Base-by-base conservation (phyloP, 2,888 invertebrate genomes). In the Apodemia duryi region DNA sequence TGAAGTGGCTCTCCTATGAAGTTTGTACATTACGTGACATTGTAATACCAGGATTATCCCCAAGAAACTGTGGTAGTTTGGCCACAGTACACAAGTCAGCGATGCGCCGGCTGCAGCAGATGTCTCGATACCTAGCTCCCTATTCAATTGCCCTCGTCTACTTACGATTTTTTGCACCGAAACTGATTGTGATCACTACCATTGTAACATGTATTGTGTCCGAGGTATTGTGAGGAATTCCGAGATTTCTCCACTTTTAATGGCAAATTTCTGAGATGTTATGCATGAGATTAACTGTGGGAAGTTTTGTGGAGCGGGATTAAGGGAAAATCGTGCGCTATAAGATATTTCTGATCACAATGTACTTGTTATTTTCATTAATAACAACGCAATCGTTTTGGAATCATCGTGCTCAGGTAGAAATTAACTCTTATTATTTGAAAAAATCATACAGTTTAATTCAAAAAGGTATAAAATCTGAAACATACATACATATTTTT, bases 91-190 rank as follows among this genome's bases (percentile, higher is more conserved):
- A 38, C 66, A 65, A 66, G 65, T 67, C 66, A 67, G 68, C 65
- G 66, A 65, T 68, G 70, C 78, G 82, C 83, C 86, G 86, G 84
- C 77, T 86, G 88, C 79, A 82, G 78, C 90, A 89, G 89, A 88
- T 88, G 88, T 68, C 69, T 67, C 49, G 65, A 60, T 65, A 73
- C 71, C 79, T 80, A 77, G 80, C 77, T 85, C 86, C 87, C 88
- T 84, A 85, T 87, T 84, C 88, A 86, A 88, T 89, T 88, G 88
- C 79, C 84, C 84, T 81, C 63, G 63, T 75, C 73, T 64, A 46
- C 78, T 79, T 71, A 80, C 76, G 75, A 77, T 84, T 86, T 84
- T 90, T 87, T 78, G 75, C 76, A 75, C 76, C 74, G 75, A 80
- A 60, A 81, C 80, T 80, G 88, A 89, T 91, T 87, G 84, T 86